Base-by-base conservation (phyloP, 2,888 invertebrate species). In the Andrena haemorrhoa region DNA sequence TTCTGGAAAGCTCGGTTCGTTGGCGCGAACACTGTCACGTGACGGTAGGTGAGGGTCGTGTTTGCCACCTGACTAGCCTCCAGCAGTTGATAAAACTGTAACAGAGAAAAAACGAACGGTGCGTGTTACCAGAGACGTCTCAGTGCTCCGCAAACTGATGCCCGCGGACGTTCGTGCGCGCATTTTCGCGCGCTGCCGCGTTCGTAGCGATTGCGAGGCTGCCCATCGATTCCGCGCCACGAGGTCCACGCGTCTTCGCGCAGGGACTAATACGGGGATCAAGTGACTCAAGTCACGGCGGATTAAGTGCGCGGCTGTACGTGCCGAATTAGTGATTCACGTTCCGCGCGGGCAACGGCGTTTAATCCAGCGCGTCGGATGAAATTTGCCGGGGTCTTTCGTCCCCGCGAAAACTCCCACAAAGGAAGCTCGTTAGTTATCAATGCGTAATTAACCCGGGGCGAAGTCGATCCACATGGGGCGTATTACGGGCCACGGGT, bases 21-120 rank as follows among this genome's bases (percentile, higher is more conserved):
- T 10, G 98, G 98, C 73, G 98, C 98, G 92, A 98, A 98, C 79
- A 98, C 95, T n/a, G 98, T 98, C 92, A 97, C 96, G 92, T 96
- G 96, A 84, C 97, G 96, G 92, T 96, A 95, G 90, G 96, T 95
- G 64, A 98, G 94, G 23, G 97, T 96, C 63, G 95, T 95, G 92
- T 97, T 97, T 56, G 97, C 97, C 68, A 97, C 95, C 74, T 95
- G 95, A 93, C 97, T 97, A 83, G 96, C 95, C 90, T 97, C 96
- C 93, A 98, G 92, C 83, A 97, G 94, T 69, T 96, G 95, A 91
- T 97, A 96, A 92, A 98, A 98, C 98, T 98, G 96, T 60, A 96
- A 96, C 93, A 93, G 91, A 91, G 23, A 90, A 89, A 84, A 35
- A 3, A 4, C 41, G 60, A 16, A 23, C 0, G 16, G 16, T 64